phyloP scores from a whole-genome alignment of 2,113 vertebrate species.

The Brachypteracias leptosomus region DNA sequence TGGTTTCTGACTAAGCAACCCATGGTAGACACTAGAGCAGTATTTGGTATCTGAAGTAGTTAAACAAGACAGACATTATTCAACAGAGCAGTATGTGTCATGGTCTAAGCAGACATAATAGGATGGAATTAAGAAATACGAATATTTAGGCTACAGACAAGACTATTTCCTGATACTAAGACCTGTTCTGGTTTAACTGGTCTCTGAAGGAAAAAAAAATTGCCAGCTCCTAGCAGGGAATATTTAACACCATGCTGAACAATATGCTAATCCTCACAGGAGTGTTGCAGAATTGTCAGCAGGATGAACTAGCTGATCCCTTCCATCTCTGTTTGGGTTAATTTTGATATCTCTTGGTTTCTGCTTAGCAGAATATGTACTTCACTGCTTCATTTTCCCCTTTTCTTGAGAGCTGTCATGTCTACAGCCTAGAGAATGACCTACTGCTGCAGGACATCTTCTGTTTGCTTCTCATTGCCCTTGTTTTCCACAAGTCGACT shows the following conservation, averaged over 20 bases:
- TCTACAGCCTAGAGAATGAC: neutral
- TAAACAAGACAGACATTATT: neutral
- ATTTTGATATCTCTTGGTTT: neutral
- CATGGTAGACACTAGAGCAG: neutral
- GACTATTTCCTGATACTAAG: neutral
- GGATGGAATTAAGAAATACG: conserved; percentile 36
- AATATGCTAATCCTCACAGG: conserved; percentile 59
- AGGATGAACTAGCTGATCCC: conserved; percentile 43
- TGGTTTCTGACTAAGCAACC: neutral
- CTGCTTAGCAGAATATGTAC: neutral
- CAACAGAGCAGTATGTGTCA: neutral
- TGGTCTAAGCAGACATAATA: conserved; percentile 19
- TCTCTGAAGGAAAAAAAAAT: neutral
- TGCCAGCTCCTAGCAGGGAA: neutral
- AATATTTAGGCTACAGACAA: conserved; percentile 31
- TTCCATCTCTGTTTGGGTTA: conserved; percentile 5
- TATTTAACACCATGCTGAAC: conserved; percentile 50
- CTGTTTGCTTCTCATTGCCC: neutral
- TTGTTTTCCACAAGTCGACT: neutral
- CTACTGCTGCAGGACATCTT: neutral
- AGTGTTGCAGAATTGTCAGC: conserved; percentile 36
- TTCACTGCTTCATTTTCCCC: neutral
- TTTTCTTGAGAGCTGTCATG: neutral
- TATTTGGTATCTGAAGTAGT: neutral
- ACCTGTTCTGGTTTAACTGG: conserved; percentile 28